phyloP scores from a whole-genome alignment of 2,797 vertebrate species.

The Neosilurus mollespiculum region DNA sequence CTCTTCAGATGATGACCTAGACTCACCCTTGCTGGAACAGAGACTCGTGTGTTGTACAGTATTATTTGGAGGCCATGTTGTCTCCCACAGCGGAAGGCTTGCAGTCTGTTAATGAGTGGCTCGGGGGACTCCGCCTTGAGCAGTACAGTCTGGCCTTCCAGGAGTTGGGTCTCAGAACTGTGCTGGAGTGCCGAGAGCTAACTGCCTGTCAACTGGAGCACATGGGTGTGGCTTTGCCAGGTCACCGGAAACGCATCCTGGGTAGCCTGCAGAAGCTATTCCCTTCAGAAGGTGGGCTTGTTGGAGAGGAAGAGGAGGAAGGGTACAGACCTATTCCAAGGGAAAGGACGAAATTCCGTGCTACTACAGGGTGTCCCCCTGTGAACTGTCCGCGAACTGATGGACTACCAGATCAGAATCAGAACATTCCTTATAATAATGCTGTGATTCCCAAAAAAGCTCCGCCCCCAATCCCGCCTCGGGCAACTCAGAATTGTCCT shows the following conservation, averaged over 20 bases:
- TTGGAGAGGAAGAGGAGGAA: conserved; percentile 15
- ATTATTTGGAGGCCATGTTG: conserved; percentile 30
- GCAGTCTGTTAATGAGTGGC: conserved; percentile 77
- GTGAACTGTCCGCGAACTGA: not conserved
- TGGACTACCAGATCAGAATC: not conserved
- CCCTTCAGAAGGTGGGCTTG: conserved; percentile 6
- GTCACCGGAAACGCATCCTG: conserved; percentile 89
- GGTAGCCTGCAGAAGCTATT: conserved; percentile 76
- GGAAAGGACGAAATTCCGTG: conserved; percentile 80
- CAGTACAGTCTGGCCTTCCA: conserved; percentile 81
- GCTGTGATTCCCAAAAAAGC: conserved; percentile 5
- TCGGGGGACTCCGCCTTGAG: conserved; percentile 81
- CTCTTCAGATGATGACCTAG: conserved; percentile 14
- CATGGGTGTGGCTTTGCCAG: conserved; percentile 82
- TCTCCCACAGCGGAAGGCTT: conserved; percentile 62
- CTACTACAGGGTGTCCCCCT: not conserved
- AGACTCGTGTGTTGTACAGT: conserved; percentile 2
- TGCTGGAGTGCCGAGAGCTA: conserved; percentile 78
- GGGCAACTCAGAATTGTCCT: conserved; percentile 77
- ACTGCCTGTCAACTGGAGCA: conserved; percentile 69
- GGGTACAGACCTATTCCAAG: conserved; percentile 75
- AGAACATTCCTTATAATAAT: not conserved
- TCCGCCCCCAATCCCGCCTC: conserved; percentile 83
- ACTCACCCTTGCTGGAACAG: not conserved
- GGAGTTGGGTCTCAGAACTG: conserved; percentile 62